phyloP scores from a whole-genome alignment of 2,113 vertebrate genomes.

The Xiphophorus couchianus region DNA sequence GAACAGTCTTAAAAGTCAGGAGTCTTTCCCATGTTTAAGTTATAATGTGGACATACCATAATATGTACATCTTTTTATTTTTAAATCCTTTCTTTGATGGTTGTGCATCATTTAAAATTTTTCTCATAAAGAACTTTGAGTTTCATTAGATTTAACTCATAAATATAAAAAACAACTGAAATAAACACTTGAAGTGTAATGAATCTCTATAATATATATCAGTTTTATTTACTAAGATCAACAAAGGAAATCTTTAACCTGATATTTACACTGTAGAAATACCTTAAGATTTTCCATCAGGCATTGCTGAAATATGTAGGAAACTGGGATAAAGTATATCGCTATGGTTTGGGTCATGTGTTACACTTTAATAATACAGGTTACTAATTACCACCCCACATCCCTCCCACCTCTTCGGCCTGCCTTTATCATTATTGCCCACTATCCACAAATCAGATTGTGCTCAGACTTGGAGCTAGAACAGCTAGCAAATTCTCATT shows the following conservation, averaged over 20 bases:
- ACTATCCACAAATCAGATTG: conserved; percentile 41
- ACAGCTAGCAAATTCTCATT: conserved; percentile 7
- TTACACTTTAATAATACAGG: conserved; percentile 67
- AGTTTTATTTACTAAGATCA: background rate
- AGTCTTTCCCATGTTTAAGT: background rate
- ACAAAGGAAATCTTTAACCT: background rate
- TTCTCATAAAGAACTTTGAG: background rate
- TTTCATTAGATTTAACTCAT: background rate
- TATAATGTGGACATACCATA: background rate
- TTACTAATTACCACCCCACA: conserved; percentile 62
- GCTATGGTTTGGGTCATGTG: conserved; percentile 57
- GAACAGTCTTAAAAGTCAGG: background rate
- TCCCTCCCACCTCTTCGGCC: conserved; percentile 52
- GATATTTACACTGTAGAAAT: background rate
- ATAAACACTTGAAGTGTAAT: too few relatives aligned
- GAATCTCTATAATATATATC: too few relatives aligned
- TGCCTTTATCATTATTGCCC: conserved; percentile 57
- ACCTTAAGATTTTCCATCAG: conserved; percentile 1
- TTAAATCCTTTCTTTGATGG: background rate
- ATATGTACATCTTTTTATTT: background rate
- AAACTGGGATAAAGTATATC: conserved; percentile 57
- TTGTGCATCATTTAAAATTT: background rate
- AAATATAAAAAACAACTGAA: too few relatives aligned
- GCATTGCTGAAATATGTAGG: conserved; percentile 8
- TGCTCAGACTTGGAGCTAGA: conserved; percentile 15